Conservation (phyloP, 1,140 invertebrate species). For the Heliothis subflexa region DNA sequence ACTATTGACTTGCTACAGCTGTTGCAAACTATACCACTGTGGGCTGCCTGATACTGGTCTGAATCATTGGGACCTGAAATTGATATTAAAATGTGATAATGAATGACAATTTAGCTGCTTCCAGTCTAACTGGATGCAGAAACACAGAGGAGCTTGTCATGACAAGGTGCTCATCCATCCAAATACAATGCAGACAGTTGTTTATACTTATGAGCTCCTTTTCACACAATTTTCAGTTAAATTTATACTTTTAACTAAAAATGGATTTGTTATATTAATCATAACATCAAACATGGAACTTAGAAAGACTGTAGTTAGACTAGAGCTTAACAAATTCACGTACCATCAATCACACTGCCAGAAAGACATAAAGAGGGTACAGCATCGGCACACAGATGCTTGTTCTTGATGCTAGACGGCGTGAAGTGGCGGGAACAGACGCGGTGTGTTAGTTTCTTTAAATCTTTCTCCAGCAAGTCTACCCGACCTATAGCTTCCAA, state of each 20-base stretch:
- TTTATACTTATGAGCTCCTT: no score
- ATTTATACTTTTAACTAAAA: no score
- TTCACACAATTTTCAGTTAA: no score
- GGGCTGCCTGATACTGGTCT: conserved; percentile 49
- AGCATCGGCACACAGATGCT: conserved; percentile 70
- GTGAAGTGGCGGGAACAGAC: conserved; percentile 78
- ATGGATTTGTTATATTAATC: no score
- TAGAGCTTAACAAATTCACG: not conserved
- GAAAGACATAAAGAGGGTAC: conserved; percentile 70
- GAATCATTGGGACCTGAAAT: conserved; percentile 53
- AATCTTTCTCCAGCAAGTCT: conserved; percentile 64
- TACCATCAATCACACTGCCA: conserved; percentile 56
- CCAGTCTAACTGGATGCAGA: no score
- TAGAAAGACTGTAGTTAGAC: no score
- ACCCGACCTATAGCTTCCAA: conserved; percentile 68
- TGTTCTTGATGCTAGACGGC: conserved; percentile 66
- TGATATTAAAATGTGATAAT: not conserved
- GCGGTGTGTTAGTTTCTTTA: conserved; percentile 60
- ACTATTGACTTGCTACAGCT: conserved; percentile 88
- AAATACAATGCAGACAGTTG: no score
- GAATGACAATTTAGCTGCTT: no score
- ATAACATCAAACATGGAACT: no score
- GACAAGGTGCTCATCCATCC: no score
- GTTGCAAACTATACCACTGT: conserved; percentile 92
- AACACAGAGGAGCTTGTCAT: no score